Evolutionary conservation across 2,113 vertebrate species (phyloP), one percentile per base, ranked within the genome.

Genomic region (Ardeotis arabs): DNA sequence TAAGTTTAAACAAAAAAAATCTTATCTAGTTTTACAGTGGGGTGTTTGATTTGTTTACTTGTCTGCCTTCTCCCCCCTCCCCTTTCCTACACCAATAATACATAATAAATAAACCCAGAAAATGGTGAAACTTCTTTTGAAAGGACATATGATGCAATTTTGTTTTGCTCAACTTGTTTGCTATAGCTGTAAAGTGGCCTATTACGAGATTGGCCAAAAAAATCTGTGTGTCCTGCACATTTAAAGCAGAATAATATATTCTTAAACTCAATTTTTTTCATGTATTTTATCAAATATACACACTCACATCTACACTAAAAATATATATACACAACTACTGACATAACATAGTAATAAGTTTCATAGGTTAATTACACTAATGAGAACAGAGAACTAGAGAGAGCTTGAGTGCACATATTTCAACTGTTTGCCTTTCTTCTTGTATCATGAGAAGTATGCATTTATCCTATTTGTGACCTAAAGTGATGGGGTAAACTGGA

Each of bases 51-150:
- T 87, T 69, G 6, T 82, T 88, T 60, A 78, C 14, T 33, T 33
- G 14, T 7, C 27, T 18, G 14, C 28, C 70, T 69, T 25, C 4
- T 4, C 5, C 23, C 4, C 0, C 2, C 6, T 10, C 56, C 8
- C 55, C 41, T 62, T 70, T 47, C 44, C 56, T 70, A 21, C 33
- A 80, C 55, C 60, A 60, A 55, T 64, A 56, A 60, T 18, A 60
- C 10, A 69, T 29, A 16, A 74, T 55, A 70, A 78, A 81, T 29
- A 75, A 60, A n/a, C 33, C 41, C 5, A 13, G n/a, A 84, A 96
- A 89, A 84, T 31, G 13, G 37, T 44, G 31, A 84, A 45, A 72
- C 9, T 39, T 37, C 67, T 76, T 89, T 45, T 62, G 23, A 89
- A 62, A 62, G 47, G 14, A 64, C 69, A 44, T 4, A 62, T 31